Conservation (phyloP, 1,140 invertebrate genomes). For the Aphelinus atriplicis region DNA sequence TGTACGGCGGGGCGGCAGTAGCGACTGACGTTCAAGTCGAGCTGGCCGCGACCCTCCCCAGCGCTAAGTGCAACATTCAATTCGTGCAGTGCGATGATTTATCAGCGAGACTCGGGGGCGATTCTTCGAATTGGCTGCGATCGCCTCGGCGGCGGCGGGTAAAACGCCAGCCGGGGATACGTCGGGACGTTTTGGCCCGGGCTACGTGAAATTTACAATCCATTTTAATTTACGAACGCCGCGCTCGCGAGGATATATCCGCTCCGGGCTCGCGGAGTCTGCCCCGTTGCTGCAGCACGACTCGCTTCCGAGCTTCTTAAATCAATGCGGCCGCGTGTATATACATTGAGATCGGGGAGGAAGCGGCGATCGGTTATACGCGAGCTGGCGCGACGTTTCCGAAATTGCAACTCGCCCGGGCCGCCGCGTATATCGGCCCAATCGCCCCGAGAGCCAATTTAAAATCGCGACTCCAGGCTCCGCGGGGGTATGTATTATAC, state of each 20-base stretch:
- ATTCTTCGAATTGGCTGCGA: slow-evolving; percentile 38
- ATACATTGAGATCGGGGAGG: slow-evolving; percentile 49
- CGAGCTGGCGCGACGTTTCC: slow-evolving; percentile 19
- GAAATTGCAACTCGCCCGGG: slow-evolving; percentile 28
- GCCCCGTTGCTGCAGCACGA: not conserved
- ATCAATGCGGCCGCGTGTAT: slow-evolving; percentile 57
- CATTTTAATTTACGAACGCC: slow-evolving; percentile 60
- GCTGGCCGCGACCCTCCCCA: slow-evolving; percentile 1
- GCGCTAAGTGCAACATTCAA: slow-evolving; percentile 35
- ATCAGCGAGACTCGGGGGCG: slow-evolving; percentile 26
- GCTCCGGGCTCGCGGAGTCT: slow-evolving; percentile 50
- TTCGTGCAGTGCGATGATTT: slow-evolving; percentile 31
- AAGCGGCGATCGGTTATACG: not conserved
- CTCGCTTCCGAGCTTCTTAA: slow-evolving; percentile 54
- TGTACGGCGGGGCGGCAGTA: too few relatives aligned
- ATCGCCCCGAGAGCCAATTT: slow-evolving; percentile 25
- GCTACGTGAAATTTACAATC: slow-evolving; percentile 57
- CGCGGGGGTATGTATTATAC: not conserved
- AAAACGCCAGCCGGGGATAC: too few relatives aligned
- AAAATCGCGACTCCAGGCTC: slow-evolving; percentile 1
- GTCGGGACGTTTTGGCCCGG: slow-evolving; percentile 7
- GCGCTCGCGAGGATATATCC: slow-evolving; percentile 48
- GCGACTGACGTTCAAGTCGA: too few relatives aligned
- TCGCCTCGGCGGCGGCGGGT: slow-evolving; percentile 38
- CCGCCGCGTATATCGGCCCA: not conserved